Percentiles rank a stretch among this genome's conserved stretches.
These are phyloP conservation scores for Pseudochaenichthys georgianus DNA, from an alignment of 2,797 vertebrate species.

Conservation along the genomic window DNA sequence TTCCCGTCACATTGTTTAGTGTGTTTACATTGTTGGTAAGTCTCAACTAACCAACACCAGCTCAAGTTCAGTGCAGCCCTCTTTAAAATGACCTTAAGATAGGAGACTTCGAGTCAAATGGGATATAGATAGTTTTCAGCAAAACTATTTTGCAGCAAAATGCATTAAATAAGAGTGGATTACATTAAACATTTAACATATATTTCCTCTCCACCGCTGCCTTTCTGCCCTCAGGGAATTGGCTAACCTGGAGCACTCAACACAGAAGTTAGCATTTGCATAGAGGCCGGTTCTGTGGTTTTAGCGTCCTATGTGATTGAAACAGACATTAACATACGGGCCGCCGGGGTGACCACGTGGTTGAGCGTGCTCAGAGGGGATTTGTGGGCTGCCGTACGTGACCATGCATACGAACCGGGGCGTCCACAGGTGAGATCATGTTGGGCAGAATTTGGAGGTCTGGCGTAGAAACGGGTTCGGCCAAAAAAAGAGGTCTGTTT, in stretches of 20 bases:
- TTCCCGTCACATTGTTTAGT: slow-evolving; percentile 23
- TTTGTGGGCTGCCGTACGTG: slow-evolving; percentile 65
- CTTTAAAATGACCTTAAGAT: not conserved
- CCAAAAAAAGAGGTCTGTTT: slow-evolving; percentile 37
- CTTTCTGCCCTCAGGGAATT: slow-evolving; percentile 26
- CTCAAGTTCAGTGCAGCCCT: not conserved
- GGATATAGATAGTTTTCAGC: not conserved
- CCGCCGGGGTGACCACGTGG: slow-evolving; percentile 54
- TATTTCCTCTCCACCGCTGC: slow-evolving; percentile 41
- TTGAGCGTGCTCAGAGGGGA: slow-evolving; percentile 49
- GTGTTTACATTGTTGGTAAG: not conserved
- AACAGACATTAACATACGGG: slow-evolving; percentile 63
- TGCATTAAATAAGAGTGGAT: not conserved
- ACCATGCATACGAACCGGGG: slow-evolving; percentile 62
- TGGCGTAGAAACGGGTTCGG: slow-evolving; percentile 38
- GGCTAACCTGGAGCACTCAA: slow-evolving; percentile 45
- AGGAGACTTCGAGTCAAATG: not conserved
- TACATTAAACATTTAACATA: slow-evolving; percentile 54
- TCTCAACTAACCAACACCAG: not conserved
- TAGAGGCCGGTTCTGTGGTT: slow-evolving; percentile 76
- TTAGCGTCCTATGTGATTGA: slow-evolving; percentile 66
- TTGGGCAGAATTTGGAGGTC: slow-evolving; percentile 47
- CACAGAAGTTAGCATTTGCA: slow-evolving; percentile 70
- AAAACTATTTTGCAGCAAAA: not conserved
- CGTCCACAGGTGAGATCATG: slow-evolving; percentile 78